A percentile compares a stretch with the other conserved stretches of the same genome.
Evolutionary conservation across 2,113 vertebrate species (phyloP).

Genomic region (Microtus pennsylvanicus): DNA sequence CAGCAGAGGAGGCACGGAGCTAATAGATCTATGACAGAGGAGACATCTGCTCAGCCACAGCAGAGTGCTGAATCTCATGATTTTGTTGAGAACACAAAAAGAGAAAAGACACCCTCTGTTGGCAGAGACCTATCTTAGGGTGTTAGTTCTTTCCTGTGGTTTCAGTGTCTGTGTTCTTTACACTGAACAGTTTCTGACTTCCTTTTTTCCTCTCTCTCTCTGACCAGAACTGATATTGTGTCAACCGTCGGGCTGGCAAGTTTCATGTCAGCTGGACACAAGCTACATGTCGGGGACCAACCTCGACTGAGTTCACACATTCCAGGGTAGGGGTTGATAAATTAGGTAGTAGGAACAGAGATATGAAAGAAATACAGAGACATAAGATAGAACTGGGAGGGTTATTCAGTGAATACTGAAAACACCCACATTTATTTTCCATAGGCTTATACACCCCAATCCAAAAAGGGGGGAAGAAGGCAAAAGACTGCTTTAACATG

Average conservation of each 20-base stretch:
- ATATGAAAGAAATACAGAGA: too few relatives aligned
- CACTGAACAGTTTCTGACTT: slow-evolving; percentile 10
- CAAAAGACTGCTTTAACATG: too few relatives aligned
- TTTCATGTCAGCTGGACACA: background rate
- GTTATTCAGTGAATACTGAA: too few relatives aligned
- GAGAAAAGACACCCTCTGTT: background rate
- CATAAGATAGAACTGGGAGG: too few relatives aligned
- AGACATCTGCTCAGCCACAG: slow-evolving; percentile 37
- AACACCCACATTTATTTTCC: too few relatives aligned
- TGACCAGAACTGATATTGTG: background rate
- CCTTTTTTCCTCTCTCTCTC: background rate
- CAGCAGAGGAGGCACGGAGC: background rate
- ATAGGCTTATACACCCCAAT: too few relatives aligned
- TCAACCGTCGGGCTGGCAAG: background rate
- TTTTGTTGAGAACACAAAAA: slow-evolving; percentile 52
- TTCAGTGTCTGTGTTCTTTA: slow-evolving; percentile 10
- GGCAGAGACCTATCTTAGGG: background rate
- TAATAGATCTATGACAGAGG: background rate
- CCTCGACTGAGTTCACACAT: too few relatives aligned
- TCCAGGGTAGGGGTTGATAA: too few relatives aligned
- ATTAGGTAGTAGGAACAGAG: too few relatives aligned
- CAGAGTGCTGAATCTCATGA: background rate
- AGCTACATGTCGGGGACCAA: too few relatives aligned
- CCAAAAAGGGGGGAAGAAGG: too few relatives aligned
- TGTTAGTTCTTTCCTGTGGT: background rate